Conservation (phyloP, 2,113 vertebrate species). For the Sinocyclocheilus anshuiensis region DNA sequence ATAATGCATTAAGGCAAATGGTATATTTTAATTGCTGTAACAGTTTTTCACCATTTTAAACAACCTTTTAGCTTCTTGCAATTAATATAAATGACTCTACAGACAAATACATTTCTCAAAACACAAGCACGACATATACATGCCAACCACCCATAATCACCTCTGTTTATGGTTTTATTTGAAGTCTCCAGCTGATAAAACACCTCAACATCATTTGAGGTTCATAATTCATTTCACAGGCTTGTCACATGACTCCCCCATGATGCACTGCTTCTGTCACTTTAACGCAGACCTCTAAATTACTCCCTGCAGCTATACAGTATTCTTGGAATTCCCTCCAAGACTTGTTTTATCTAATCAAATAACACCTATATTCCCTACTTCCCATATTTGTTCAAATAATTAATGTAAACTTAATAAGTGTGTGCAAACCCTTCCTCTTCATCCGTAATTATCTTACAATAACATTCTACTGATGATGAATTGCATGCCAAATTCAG, state of each 20-base stretch:
- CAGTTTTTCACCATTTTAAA: neutral
- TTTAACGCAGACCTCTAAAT: constrained; percentile 34
- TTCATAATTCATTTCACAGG: constrained; percentile 12
- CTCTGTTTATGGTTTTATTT: neutral
- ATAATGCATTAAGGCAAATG: neutral
- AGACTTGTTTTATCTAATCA: constrained; percentile 18
- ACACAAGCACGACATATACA: neutral
- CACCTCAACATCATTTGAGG: constrained; percentile 12
- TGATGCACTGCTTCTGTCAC: constrained; percentile 42
- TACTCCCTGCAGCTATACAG: constrained; percentile 21
- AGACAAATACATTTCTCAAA: neutral
- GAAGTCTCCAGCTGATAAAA: neutral
- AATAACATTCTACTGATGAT: constrained; percentile 38
- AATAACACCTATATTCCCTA: constrained; percentile 19
- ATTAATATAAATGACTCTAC: neutral
- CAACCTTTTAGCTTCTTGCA: neutral
- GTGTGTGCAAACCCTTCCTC: constrained; percentile 36
- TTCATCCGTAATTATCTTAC: constrained; percentile 38
- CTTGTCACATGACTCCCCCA: constrained; percentile 27
- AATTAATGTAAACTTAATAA: constrained; percentile 39
- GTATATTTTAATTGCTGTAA: neutral
- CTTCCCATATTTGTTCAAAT: neutral
- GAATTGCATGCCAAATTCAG: constrained; percentile 37
- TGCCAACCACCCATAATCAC: neutral
- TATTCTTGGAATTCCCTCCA: constrained; percentile 14